Conservation (phyloP, 2,113 vertebrate genomes). For the Sebastes schlegelii region DNA sequence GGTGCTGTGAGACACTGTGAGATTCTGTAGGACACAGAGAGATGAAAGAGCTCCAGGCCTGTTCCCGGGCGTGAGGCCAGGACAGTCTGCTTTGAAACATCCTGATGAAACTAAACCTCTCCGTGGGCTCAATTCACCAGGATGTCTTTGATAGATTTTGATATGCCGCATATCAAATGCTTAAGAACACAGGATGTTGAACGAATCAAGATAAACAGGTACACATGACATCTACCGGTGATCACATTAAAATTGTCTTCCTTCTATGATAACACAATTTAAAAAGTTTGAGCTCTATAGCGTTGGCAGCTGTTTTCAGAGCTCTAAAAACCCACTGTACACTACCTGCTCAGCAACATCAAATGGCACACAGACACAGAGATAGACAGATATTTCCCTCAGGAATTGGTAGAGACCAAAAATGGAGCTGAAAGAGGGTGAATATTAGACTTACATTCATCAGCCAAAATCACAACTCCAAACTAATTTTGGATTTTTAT, state of each 20-base stretch:
- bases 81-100: constrained; percentile 63
- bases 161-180: constrained; percentile 33
- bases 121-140: constrained; percentile 19
- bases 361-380: too few species aligned
- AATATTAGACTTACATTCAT: too few species aligned
- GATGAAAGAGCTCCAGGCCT: constrained; percentile 61
- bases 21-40: constrained; percentile 36
- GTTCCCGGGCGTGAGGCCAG: constrained; percentile 56
- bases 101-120: constrained; percentile 49
- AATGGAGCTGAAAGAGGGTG: too few species aligned
- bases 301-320: too few species aligned
- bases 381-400: too few species aligned
- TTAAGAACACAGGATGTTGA: constrained; percentile 16
- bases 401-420: too few species aligned
- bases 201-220: constrained; percentile 13
- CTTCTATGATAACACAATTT: background rate
- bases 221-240: background rate
- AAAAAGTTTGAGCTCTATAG: background rate
- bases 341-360: too few species aligned
- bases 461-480: too few species aligned
- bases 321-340: too few species aligned
- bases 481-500: too few species aligned
- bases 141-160: constrained; percentile 44
- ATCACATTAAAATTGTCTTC: background rate
- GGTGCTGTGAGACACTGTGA: constrained; percentile 33